These are phyloP conservation scores for Xylota sylvarum DNA, from an alignment of 2,888 invertebrate species.

Conservation along the genomic window DNA sequence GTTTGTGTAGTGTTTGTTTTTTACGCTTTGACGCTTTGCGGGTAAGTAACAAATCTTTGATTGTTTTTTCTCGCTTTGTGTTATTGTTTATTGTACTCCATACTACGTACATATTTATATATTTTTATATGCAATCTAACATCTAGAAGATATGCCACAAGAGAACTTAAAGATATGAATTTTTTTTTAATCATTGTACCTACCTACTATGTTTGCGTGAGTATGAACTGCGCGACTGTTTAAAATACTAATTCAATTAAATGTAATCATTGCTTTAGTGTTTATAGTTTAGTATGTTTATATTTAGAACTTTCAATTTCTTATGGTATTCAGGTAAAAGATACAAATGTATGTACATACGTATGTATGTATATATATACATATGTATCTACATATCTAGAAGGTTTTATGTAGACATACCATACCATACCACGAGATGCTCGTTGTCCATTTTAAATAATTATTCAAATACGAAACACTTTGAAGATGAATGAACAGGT, in stretches of 20 bases:
- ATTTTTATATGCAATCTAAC: background rate
- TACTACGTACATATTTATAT: no score
- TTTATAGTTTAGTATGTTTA: background rate
- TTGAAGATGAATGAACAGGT: no score
- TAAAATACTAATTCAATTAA: background rate
- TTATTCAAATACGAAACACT: no score
- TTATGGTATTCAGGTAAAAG: constrained; percentile 7
- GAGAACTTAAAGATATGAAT: constrained; percentile 1
- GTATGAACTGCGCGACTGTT: background rate
- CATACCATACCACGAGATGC: no score
- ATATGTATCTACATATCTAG: background rate
- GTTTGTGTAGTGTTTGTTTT: constrained; percentile 36
- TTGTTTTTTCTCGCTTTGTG: background rate
- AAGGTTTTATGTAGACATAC: no score
- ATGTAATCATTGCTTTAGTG: background rate
- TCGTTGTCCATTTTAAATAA: background rate
- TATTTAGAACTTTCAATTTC: constrained; percentile 10
- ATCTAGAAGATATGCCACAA: background rate
- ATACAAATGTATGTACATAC: background rate
- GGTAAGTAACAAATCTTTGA: constrained; percentile 8
- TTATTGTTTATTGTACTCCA: background rate
- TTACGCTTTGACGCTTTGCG: constrained; percentile 18
- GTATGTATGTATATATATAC: background rate
- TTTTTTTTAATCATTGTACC: background rate
- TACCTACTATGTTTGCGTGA: background rate